These are phyloP conservation scores for Oscheius sp. DNA, from an alignment of 2,888 invertebrate genomes.

Conservation along the genomic window DNA sequence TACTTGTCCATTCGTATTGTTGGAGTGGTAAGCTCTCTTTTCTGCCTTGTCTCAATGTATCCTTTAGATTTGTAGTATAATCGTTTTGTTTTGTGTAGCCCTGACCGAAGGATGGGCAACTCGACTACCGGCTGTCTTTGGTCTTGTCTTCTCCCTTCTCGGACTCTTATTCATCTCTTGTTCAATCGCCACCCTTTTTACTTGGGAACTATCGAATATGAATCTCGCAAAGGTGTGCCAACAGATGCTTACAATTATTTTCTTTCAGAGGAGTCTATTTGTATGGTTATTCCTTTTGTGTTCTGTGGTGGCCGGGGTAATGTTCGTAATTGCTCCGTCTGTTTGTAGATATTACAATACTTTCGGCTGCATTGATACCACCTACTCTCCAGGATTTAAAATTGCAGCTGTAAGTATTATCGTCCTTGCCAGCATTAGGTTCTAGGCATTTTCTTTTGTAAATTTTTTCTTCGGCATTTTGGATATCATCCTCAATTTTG, in stretches of 20 bases:
- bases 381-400: conserved; percentile 38
- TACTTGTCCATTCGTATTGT: conserved; percentile 18
- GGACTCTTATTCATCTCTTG: conserved; percentile 33
- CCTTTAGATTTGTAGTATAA: conserved; percentile 33
- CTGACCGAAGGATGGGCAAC: conserved; percentile 35
- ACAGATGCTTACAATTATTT: background rate
- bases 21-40: conserved; percentile 15
- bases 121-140: conserved; percentile 33
- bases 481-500: conserved; percentile 38
- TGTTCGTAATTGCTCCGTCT: conserved; percentile 28
- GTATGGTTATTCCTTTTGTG: conserved; percentile 36
- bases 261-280: conserved; percentile 35
- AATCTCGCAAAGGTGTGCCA: conserved; percentile 12
- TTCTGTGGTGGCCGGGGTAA: conserved; percentile 27
- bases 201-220: conserved; percentile 30
- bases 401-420: conserved; percentile 39
- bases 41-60: too few relatives aligned
- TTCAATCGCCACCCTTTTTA: conserved; percentile 35
- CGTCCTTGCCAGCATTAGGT: background rate
- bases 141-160: conserved; percentile 33
- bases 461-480: conserved; percentile 37
- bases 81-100: conserved; percentile 34
- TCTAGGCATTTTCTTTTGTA: conserved; percentile 41
- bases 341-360: conserved; percentile 40
- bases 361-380: conserved; percentile 39